Percentiles rank a stretch among this genome's conserved stretches.
Evolutionary conservation across 2,797 vertebrate genomes (phyloP).

Genomic region (Fistularia commersonii): DNA sequence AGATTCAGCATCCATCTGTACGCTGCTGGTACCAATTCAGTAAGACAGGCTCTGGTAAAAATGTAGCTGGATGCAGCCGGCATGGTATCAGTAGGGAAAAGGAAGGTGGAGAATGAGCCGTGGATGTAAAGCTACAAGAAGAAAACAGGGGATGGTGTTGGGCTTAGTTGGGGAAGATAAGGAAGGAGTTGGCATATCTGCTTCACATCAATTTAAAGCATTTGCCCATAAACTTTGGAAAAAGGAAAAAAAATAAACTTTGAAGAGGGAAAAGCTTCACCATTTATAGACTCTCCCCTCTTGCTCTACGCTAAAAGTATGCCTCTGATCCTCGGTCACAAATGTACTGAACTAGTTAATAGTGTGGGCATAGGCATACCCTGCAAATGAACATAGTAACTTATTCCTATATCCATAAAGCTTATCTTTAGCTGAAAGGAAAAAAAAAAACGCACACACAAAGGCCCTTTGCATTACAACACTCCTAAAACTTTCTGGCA

Average conservation of each 20-base stretch:
- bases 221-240: slow-evolving; percentile 80
- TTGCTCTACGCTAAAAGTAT: slow-evolving; percentile 53
- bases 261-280: slow-evolving; percentile 72
- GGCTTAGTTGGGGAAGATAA: slow-evolving; percentile 43
- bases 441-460: slow-evolving; percentile 65
- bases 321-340: slow-evolving; percentile 83
- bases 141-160: slow-evolving; percentile 47
- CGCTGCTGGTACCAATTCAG: slow-evolving; percentile 81
- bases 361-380: slow-evolving; percentile 66
- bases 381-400: slow-evolving; percentile 82
- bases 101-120: slow-evolving; percentile 54
- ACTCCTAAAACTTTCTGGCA: slow-evolving; percentile 59
- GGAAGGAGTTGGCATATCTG: slow-evolving; percentile 53
- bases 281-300: slow-evolving; percentile 61
- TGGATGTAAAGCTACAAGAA: slow-evolving; percentile 50
- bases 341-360: slow-evolving; percentile 77
- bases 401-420: slow-evolving; percentile 80
- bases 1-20: slow-evolving; percentile 79
- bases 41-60: slow-evolving; percentile 79
- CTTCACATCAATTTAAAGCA: slow-evolving; percentile 81
- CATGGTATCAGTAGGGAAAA: slow-evolving; percentile 20
- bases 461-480: slow-evolving; percentile 66
- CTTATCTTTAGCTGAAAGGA: slow-evolving; percentile 66
- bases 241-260: too few relatives aligned
- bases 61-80: slow-evolving; percentile 41